Conservation (phyloP, 1,140 invertebrate species). For the Apis dorsata region DNA sequence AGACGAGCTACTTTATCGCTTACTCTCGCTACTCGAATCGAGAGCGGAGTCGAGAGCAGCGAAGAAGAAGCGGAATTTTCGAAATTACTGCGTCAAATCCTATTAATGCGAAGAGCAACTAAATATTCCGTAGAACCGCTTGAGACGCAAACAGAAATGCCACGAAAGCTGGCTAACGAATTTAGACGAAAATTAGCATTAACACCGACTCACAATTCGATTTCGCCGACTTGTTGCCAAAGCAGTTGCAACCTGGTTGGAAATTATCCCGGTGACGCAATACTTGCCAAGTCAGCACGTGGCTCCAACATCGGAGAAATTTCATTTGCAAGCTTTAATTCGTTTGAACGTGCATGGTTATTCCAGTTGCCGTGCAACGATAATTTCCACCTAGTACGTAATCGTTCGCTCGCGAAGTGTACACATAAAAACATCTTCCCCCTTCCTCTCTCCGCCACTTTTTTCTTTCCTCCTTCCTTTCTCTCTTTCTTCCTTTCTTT, state of each 20-base stretch:
- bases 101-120: not conserved
- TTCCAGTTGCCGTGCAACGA: not conserved
- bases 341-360: not conserved
- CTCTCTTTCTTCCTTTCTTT: too few species aligned
- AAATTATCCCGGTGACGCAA: slow-evolving; percentile 18
- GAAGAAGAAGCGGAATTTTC: not conserved
- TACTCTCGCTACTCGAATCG: not conserved
- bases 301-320: not conserved
- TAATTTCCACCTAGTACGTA: not conserved
- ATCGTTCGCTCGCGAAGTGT: not conserved
- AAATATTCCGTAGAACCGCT: not conserved
- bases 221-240: slow-evolving; percentile 14
- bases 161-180: not conserved
- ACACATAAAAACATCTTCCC: too few species aligned
- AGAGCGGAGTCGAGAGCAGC: not conserved
- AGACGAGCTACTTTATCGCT: not conserved
- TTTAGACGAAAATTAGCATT: slow-evolving; percentile 9
- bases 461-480: too few species aligned
- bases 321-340: slow-evolving; percentile 24
- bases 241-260: not conserved
- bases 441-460: too few species aligned
- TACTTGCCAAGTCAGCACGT: not conserved
- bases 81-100: not conserved
- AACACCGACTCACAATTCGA: slow-evolving; percentile 19
- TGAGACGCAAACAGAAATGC: not conserved